A percentile compares a stretch with the other conserved stretches of the same genome.
Conservation (phyloP, 2,888 invertebrate species). For the Exocentrus adspersus region DNA sequence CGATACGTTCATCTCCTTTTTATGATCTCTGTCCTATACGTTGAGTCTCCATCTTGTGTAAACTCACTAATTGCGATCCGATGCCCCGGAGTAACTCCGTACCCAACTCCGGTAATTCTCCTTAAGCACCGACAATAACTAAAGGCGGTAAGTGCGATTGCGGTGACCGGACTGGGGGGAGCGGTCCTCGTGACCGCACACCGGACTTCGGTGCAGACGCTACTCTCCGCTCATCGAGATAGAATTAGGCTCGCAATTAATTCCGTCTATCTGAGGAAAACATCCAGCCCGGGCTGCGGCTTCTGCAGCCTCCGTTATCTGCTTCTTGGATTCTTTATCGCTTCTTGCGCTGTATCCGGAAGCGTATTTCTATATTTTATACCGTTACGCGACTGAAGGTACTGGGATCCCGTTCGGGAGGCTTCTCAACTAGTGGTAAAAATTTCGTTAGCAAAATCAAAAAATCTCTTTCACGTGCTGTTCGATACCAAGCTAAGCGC, state of each 20-base stretch:
- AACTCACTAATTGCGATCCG: background rate
- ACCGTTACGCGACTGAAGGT: too few relatives aligned
- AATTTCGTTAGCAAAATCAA: too few relatives aligned
- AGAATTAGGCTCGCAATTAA: conserved; percentile 55
- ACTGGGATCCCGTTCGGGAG: too few relatives aligned
- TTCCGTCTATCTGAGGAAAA: conserved; percentile 49
- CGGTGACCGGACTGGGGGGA: conserved; percentile 26
- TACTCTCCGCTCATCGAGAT: conserved; percentile 47
- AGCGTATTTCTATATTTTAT: too few relatives aligned
- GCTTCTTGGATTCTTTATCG: conserved; percentile 32
- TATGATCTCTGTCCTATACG: too few relatives aligned
- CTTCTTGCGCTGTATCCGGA: conserved; percentile 19
- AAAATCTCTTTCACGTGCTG: too few relatives aligned
- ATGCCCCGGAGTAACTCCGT: background rate
- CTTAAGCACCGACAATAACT: conserved; percentile 3
- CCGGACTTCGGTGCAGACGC: conserved; percentile 39
- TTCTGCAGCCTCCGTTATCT: conserved; percentile 44
- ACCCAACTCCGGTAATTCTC: background rate
- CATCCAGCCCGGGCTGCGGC: conserved; percentile 40
- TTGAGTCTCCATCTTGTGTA: too few relatives aligned
- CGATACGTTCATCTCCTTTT: too few relatives aligned
- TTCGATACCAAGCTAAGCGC: too few relatives aligned
- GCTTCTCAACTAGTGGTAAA: too few relatives aligned
- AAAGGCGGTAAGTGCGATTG: conserved; percentile 5
- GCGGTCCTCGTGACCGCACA: conserved; percentile 43